Conservation (phyloP, 2,797 vertebrate genomes). For the Pagetopsis macropterus region DNA sequence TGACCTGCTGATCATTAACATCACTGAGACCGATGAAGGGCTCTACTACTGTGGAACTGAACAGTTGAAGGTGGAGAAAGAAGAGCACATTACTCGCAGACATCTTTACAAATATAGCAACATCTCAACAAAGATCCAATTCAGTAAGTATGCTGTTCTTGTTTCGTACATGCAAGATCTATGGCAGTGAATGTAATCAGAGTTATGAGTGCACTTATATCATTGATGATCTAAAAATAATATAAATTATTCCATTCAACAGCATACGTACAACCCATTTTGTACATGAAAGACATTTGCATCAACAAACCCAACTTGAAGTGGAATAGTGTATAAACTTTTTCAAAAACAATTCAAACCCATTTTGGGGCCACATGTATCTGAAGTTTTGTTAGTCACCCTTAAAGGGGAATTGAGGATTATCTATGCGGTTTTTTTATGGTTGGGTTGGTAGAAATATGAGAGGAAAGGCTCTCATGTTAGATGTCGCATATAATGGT, state of each 20-base stretch:
- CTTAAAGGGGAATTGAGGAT: too few species aligned
- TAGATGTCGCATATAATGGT: too few species aligned
- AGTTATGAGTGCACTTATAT: too few species aligned
- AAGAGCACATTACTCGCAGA: rapidly evolving
- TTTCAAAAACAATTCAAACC: neutral
- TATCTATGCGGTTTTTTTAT: too few species aligned
- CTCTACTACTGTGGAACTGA: conserved; percentile 60
- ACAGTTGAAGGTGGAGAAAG: rapidly evolving
- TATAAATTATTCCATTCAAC: too few species aligned
- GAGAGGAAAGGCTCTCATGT: too few species aligned
- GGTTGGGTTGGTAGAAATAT: too few species aligned
- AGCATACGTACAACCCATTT: too few species aligned
- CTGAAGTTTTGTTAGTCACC: too few species aligned
- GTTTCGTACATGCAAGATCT: neutral
- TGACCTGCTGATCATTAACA: conserved; percentile 56
- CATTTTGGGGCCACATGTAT: neutral
- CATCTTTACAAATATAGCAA: neutral
- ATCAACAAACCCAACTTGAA: too few species aligned
- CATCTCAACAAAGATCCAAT: conserved; percentile 6
- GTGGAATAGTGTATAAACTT: neutral
- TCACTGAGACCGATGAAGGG: conserved; percentile 40
- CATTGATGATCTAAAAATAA: too few species aligned
- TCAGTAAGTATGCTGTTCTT: conserved; percentile 28
- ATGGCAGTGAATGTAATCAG: neutral
- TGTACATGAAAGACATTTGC: too few species aligned